phyloP scores from a whole-genome alignment of 2,797 vertebrate genomes.

The Enteromius radiatus region DNA sequence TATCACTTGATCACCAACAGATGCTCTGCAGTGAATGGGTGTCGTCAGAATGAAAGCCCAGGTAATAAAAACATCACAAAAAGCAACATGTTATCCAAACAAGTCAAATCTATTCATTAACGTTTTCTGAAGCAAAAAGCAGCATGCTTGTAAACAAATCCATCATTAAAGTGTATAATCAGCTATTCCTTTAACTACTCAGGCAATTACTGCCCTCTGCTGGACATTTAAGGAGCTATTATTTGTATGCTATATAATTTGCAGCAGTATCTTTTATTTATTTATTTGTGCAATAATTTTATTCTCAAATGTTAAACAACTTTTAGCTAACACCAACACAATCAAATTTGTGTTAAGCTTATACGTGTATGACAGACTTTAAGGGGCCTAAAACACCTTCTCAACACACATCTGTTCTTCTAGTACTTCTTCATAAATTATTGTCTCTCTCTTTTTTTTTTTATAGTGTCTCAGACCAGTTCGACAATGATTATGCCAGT shows the following conservation, averaged over 20 bases:
- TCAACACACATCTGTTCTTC: not conserved
- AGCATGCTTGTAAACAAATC: not conserved
- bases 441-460: not conserved
- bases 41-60: not conserved
- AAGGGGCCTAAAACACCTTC: not conserved
- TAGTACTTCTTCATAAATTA: not conserved
- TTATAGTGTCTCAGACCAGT: no score
- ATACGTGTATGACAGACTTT: not conserved
- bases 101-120: not conserved
- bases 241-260: not conserved
- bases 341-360: not conserved
- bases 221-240: not conserved
- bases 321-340: not conserved
- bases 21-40: not conserved
- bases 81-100: not conserved
- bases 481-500: not conserved
- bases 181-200: not conserved
- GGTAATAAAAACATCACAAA: not conserved
- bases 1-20: not conserved
- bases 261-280: not conserved
- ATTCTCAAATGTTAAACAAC: not conserved
- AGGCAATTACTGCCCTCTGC: not conserved
- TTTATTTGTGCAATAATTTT: not conserved
- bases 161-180: not conserved
- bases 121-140: not conserved